Evolutionary conservation across 1,140 invertebrate species (phyloP).

Genomic region (Eueides isabella): DNA sequence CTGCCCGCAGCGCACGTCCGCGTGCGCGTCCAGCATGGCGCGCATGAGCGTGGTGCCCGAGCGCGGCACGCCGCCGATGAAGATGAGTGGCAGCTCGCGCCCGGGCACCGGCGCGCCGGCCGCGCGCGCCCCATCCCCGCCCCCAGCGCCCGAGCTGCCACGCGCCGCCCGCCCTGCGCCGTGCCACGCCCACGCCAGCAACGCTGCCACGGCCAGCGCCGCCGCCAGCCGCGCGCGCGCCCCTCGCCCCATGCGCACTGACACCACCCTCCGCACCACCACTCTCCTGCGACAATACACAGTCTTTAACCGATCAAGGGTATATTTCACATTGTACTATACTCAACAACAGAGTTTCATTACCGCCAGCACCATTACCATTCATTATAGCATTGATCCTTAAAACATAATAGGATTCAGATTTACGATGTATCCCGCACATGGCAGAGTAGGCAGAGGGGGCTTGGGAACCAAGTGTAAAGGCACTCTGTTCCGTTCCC

Average conservation of each 20-base stretch:
- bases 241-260: slow-evolving; percentile 26
- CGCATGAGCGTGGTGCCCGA: slow-evolving; percentile 98
- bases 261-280: neutral
- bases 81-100: slow-evolving; percentile 95
- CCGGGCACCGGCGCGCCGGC: slow-evolving; percentile 55
- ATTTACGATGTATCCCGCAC: no score
- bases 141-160: neutral
- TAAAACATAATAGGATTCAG: no score
- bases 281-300: neutral
- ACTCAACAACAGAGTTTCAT: no score
- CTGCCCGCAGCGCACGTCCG: slow-evolving; percentile 98
- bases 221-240: slow-evolving; percentile 31
- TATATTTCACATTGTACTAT: no score
- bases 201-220: slow-evolving; percentile 51
- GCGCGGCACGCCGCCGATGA: slow-evolving; percentile 98
- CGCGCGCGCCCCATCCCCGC: slow-evolving; percentile 29
- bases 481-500: no score
- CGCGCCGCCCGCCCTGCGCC: slow-evolving; percentile 27
- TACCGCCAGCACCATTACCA: no score
- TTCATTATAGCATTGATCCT: no score
- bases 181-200: slow-evolving; percentile 52
- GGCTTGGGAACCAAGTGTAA: no score
- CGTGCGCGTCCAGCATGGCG: slow-evolving; percentile 99
- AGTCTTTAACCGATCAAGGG: no score
- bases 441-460: no score